Evolutionary conservation across 2,888 invertebrate species (phyloP).

Genomic region (Idaea biselata): DNA sequence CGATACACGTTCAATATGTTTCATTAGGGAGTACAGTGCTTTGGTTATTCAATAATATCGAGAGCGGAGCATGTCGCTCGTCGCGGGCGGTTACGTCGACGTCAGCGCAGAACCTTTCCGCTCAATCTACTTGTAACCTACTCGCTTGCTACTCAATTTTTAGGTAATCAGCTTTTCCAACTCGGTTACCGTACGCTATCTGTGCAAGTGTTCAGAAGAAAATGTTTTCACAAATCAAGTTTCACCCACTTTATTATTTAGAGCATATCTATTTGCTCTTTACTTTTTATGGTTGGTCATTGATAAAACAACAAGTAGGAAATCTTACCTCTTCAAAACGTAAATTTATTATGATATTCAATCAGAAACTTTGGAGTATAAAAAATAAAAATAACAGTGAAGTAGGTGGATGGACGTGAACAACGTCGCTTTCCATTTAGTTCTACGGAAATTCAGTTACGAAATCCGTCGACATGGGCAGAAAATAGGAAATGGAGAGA

Average conservation of each 20-base stretch:
- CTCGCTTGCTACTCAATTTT: constrained; percentile 43
- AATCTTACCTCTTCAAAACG: too few species aligned
- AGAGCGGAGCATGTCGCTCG: constrained; percentile 50
- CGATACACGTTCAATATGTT: constrained; percentile 80
- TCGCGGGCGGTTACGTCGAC: constrained; percentile 45
- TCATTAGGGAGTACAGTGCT: constrained; percentile 71
- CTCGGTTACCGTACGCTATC: constrained; percentile 62
- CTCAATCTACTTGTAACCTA: constrained; percentile 38
- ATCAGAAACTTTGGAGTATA: constrained; percentile 26
- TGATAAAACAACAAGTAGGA: too few species aligned
- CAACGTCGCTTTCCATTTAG: constrained; percentile 16
- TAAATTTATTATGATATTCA: constrained; percentile 11
- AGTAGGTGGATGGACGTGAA: constrained; percentile 24
- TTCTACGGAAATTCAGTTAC: constrained; percentile 25
- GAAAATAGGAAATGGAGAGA: constrained; percentile 12
- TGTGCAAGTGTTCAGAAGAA: constrained; percentile 45
- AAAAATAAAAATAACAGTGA: constrained; percentile 24
- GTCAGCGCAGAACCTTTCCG: constrained; percentile 39
- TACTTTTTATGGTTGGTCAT: not conserved
- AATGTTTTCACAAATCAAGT: constrained; percentile 37
- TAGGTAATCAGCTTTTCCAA: constrained; percentile 71
- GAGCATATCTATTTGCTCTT: too few species aligned
- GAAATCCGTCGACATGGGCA: constrained; percentile 21
- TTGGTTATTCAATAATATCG: constrained; percentile 77
- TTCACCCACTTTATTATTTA: constrained; percentile 17